Evolutionary conservation across 2,113 vertebrate genomes (phyloP).

Genomic region (Podocnemis expansa): DNA sequence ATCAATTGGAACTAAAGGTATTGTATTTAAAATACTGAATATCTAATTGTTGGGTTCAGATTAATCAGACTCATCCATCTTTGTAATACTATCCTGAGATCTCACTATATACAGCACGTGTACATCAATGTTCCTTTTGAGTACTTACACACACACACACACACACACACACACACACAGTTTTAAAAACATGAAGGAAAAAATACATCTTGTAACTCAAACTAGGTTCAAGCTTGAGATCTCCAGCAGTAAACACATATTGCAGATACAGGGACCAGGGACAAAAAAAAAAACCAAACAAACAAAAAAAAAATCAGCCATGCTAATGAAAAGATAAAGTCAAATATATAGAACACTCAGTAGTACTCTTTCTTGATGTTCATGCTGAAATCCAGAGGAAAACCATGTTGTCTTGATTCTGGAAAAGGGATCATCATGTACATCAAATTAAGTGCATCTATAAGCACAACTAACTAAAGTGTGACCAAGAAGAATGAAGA

Average conservation of each 20-base stretch:
- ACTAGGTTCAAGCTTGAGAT: background rate
- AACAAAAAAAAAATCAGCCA: background rate
- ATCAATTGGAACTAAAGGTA: background rate
- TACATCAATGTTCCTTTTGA: background rate
- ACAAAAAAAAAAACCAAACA: too few relatives aligned
- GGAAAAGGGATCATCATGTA: background rate
- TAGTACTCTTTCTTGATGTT: background rate
- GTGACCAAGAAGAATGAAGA: background rate
- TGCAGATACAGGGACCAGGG: background rate
- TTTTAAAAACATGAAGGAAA: background rate
- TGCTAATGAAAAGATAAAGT: fast-evolving
- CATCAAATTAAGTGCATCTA: fast-evolving
- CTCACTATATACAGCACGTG: fast-evolving
- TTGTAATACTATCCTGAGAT: background rate
- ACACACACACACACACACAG: too few relatives aligned
- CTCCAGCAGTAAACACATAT: background rate
- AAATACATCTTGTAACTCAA: background rate
- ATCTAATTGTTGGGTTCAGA: background rate
- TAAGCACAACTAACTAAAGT: background rate
- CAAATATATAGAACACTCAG: fast-evolving
- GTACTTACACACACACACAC: background rate
- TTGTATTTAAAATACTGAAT: background rate
- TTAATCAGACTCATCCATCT: background rate
- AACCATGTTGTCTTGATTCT: fast-evolving
- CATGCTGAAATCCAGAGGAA: background rate